These are phyloP conservation scores for Notolepis coatsorum DNA, from an alignment of 2,797 vertebrate species.

Conservation along the genomic window DNA sequence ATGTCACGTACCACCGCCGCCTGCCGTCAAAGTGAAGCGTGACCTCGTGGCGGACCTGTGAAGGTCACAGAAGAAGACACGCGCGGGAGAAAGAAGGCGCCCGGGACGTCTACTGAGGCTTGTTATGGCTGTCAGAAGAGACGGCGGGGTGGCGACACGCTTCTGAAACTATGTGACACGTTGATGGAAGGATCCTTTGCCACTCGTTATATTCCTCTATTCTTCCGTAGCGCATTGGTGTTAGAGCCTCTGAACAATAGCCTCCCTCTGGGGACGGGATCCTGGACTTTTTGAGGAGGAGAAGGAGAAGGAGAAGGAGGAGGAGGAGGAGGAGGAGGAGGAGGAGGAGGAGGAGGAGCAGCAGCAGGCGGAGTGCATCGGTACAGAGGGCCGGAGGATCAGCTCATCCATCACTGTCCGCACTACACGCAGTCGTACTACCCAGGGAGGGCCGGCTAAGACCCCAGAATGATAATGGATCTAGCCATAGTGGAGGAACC, in stretches of 20 bases:
- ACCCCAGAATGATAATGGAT: constrained; percentile 71
- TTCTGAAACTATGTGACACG: too few species aligned
- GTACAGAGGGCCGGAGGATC: constrained; percentile 45
- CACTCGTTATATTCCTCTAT: constrained; percentile 13
- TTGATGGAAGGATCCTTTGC: constrained; percentile 11
- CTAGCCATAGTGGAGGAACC: constrained; percentile 40
- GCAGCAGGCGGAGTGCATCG: constrained; percentile 8
- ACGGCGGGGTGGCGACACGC: too few species aligned
- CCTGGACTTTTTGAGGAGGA: constrained; percentile 35
- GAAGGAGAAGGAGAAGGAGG: constrained; percentile 12
- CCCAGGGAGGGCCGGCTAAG: constrained; percentile 40
- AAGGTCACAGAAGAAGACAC: constrained; percentile 24
- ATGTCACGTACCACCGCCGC: not conserved
- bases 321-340: constrained; percentile 36
- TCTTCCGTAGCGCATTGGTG: not conserved
- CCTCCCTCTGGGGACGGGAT: constrained; percentile 17
- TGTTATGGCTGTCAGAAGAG: constrained; percentile 1
- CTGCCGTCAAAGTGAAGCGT: not conserved
- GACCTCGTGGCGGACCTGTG: constrained; percentile 4
- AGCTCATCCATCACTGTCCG: constrained; percentile 76
- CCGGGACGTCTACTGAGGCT: not conserved
- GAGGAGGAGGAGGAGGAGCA: constrained; percentile 41
- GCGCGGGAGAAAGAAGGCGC: too few species aligned
- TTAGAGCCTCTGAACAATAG: constrained; percentile 33
- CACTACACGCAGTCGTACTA: constrained; percentile 49